Base-by-base conservation (phyloP, 2,113 vertebrate species). In the Hymenochirus boettgeri region DNA sequence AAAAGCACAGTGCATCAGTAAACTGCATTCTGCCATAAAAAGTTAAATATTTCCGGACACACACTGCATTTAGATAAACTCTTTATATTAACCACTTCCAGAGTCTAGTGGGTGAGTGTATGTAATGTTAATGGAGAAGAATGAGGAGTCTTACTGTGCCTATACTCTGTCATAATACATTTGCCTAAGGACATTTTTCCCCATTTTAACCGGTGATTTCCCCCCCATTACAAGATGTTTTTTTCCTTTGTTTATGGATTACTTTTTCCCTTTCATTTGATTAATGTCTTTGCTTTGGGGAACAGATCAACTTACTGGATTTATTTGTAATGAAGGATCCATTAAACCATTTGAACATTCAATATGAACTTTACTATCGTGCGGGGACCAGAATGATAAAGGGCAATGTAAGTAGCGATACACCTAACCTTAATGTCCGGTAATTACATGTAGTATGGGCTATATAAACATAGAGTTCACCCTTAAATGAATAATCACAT, bases 331-430 rank as follows among this genome's bases (percentile, higher is more conserved):
- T n/a, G 64, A 71, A 67, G 89, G 87, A 9, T 50, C 69, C 3
- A 78, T 70, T 64, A 62, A 87, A 55, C 37, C 81, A 0, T 25
- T 72, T 70, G 80, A 84, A n/a, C n/a, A n/a, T 50, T 48, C 77
- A 1, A 63, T 84, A 2, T 92, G 86, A 57, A 95, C 77, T 90
- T 90, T 63, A 82, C 67, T 1, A 72, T 22, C 59, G 7, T 75
- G 80, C 62, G 79, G 71, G 15, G 82, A 85, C n/a, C 66, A 73
- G 51, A 74, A 74, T 0, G 82, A 88, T 50, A 86, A 89, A 47
- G 61, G 58, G 24, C 77, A 81, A 71, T 91, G 93, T 96, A 79
- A 91, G 89, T 86, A 75, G 33, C 33, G 15, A 35, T 35, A 13
- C 33, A 35, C 15, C 33, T 35, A 35, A 12, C 33, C 33, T 35